These are phyloP conservation scores for Scolopax bukidnonensis DNA, from an alignment of 2,797 vertebrate species.

Conservation along the genomic window DNA sequence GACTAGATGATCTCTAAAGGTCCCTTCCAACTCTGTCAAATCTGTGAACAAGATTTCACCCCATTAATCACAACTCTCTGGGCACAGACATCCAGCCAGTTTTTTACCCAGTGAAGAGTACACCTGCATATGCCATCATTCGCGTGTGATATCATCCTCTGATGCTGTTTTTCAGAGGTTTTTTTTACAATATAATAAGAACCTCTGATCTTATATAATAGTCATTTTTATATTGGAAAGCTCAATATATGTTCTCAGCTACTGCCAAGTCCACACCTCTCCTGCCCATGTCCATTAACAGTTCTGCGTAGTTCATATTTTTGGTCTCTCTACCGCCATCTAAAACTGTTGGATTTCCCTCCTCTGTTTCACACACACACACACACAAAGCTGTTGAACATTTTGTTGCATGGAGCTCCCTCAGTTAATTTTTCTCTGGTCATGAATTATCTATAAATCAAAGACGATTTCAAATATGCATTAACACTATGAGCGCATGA, in stretches of 20 bases:
- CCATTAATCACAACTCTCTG: too few species aligned
- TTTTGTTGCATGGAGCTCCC: not conserved
- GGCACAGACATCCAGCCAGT: too few species aligned
- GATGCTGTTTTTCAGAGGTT: not conserved
- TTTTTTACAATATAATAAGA: not conserved
- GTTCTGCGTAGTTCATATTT: not conserved
- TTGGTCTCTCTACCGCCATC: not conserved
- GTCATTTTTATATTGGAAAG: not conserved
- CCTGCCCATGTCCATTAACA: not conserved
- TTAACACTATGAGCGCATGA: accelerated
- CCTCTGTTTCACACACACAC: not conserved
- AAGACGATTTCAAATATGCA: not conserved
- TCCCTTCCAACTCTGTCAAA: too few species aligned
- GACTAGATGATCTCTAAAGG: too few species aligned
- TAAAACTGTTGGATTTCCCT: not conserved
- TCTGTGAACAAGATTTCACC: too few species aligned
- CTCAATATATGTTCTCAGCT: not conserved
- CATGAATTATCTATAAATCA: not conserved
- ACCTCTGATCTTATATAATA: not conserved
- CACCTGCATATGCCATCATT: too few species aligned
- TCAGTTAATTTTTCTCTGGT: not conserved
- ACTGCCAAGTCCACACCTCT: not conserved
- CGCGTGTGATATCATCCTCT: not conserved
- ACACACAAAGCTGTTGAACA: not conserved
- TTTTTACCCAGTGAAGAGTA: too few species aligned